A percentile compares a stretch with the other conserved stretches of the same genome.
Evolutionary conservation across 2,113 vertebrate species (phyloP).

Genomic region (Xiphophorus maculatus): DNA sequence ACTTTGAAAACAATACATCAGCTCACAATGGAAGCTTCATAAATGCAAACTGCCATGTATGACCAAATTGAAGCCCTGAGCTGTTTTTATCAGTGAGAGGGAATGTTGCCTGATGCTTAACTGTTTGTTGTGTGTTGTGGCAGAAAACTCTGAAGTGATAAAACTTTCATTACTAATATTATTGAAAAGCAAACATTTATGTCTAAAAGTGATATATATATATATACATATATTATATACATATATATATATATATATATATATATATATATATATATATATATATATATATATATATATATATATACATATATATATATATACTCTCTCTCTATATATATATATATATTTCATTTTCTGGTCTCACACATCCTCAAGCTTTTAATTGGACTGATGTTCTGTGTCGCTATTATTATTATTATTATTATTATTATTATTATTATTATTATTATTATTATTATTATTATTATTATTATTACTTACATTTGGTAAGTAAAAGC

Average conservation of each 20-base stretch:
- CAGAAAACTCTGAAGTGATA: slow-evolving; percentile 18
- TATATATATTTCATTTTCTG: slow-evolving; percentile 47
- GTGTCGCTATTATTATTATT: no score
- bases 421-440: no score
- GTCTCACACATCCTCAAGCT: slow-evolving; percentile 45
- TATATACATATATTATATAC: not conserved
- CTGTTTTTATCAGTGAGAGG: slow-evolving; percentile 51
- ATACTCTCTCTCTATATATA: not conserved
- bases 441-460: no score
- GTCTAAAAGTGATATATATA: slow-evolving; percentile 13
- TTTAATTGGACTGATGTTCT: not conserved
- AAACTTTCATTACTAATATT: slow-evolving; percentile 38
- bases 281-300: not conserved
- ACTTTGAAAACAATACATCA: slow-evolving; percentile 61
- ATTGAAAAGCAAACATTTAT: slow-evolving; percentile 26
- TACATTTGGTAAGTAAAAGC: not conserved
- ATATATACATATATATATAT: not conserved
- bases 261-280: not conserved
- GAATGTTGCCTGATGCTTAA: slow-evolving; percentile 65
- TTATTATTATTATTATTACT: no score
- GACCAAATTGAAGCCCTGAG: slow-evolving; percentile 55
- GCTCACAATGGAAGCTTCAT: slow-evolving; percentile 49
- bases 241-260: not conserved
- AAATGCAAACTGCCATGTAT: slow-evolving; percentile 31
- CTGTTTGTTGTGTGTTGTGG: slow-evolving; percentile 53